Base-by-base conservation (phyloP, 2,113 vertebrate species). In the Apistogramma diplotaenia region DNA sequence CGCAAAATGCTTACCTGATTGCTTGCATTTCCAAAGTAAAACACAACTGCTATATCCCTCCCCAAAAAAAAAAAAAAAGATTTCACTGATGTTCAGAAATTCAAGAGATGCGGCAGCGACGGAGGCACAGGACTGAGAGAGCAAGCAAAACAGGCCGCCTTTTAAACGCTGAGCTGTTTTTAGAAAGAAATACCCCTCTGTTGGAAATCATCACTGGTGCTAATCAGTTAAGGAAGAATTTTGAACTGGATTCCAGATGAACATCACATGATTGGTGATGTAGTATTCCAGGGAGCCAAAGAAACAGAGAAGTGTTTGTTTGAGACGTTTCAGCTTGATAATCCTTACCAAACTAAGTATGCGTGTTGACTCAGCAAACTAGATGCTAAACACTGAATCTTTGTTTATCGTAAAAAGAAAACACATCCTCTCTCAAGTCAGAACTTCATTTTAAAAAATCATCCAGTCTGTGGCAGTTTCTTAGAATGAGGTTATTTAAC, bases 1-100 rank as follows among this genome's bases (percentile, higher is more conserved):
- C 29, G 21, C 2, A 57, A 12, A 35, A 11, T 5, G 65, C 90
- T 87, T 89, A 94, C 93, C 92, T 90, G 67, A 94, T 5, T 16
- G 79, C 72, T 76, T 94, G 82, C 92, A 94, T 94, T 8, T 89
- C 27, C 78, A 23, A 29, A 43, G 33, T 51, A 46, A 62, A 10
- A 25, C 25, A 56, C 43, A 87, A n/a, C 11, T 8, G 15, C 1
- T 16, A 58, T 56, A 29, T 75, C 23, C 40, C 59, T 78, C 16
- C 4, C 9, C 6, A 49, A 59, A 46, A 9, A 4, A 8, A 49
- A 59, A 46, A 9, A 4, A 33, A 65, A 25, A 77, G 56, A 13
- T 57, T 76, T 31, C 18, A 5, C 4, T 2, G 21, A 27, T 18
- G 49, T 31, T 75, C 29, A 58, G 60, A 5, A 4, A 15, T 9